These are phyloP conservation scores for Trematocara macrostoma DNA, from an alignment of 2,113 vertebrate species.

Conservation along the genomic window DNA sequence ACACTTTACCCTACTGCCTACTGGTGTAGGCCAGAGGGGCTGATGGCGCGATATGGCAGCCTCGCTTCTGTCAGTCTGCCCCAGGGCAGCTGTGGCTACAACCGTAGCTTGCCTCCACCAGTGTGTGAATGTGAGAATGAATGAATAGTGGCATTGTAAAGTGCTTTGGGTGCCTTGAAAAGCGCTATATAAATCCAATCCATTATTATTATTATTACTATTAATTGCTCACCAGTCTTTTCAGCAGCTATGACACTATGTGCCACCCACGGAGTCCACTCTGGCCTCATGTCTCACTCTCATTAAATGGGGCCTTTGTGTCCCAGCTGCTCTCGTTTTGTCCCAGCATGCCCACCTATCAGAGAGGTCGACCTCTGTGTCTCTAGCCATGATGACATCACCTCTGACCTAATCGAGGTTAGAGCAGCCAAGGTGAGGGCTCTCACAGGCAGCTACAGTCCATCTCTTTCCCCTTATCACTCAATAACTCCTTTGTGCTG, in stretches of 20 bases:
- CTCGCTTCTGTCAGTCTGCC: too few relatives aligned
- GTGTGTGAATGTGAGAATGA: too few relatives aligned
- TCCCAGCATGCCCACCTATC: slow-evolving; percentile 62
- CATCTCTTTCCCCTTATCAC: slow-evolving; percentile 59
- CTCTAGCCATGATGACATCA: slow-evolving; percentile 71
- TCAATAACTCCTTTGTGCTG: slow-evolving; percentile 71
- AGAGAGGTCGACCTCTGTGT: slow-evolving; percentile 59
- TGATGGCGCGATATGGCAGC: too few relatives aligned
- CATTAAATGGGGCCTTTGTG: slow-evolving; percentile 68
- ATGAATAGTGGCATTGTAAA: too few relatives aligned
- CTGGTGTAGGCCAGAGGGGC: too few relatives aligned
- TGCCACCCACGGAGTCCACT: slow-evolving; percentile 68
- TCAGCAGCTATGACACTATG: slow-evolving; percentile 71
- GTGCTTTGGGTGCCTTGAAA: too few relatives aligned
- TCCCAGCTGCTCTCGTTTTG: slow-evolving; percentile 62
- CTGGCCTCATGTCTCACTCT: slow-evolving; percentile 65
- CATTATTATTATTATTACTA: neutral
- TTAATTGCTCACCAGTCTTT: slow-evolving; percentile 62
- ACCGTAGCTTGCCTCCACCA: too few relatives aligned
- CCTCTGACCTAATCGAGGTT: slow-evolving; percentile 53
- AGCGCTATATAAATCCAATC: too few relatives aligned
- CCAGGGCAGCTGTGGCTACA: too few relatives aligned
- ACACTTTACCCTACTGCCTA: too few relatives aligned
- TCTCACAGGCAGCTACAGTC: slow-evolving; percentile 52
- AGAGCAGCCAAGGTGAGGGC: slow-evolving; percentile 66